Conservation (phyloP, 2,888 invertebrate genomes). For the Tenthredo mesomela region DNA sequence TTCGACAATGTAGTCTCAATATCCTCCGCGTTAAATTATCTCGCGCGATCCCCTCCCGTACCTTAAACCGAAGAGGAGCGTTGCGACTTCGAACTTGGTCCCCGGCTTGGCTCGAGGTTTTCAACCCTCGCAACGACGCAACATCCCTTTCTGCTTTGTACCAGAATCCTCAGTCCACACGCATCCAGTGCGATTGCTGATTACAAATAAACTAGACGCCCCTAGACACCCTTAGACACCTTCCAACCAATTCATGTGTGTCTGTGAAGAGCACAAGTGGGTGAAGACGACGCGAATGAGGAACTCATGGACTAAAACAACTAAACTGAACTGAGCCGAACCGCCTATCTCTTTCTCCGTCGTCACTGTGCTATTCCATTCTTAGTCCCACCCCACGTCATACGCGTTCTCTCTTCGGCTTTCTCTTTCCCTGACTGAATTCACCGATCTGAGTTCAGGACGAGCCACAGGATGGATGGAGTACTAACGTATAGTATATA, state of each 20-base stretch:
- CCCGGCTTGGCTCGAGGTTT: slow-evolving; percentile 10
- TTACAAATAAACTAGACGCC: slow-evolving; percentile 65
- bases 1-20: slow-evolving; percentile 32
- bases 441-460: slow-evolving; percentile 62
- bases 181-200: slow-evolving; percentile 64
- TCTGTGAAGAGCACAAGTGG: slow-evolving; percentile 44
- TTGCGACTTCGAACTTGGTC: not conserved
- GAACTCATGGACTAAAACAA: slow-evolving; percentile 9
- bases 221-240: slow-evolving; percentile 32
- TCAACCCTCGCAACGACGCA: slow-evolving; percentile 31
- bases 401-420: slow-evolving; percentile 29
- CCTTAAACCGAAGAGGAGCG: not conserved
- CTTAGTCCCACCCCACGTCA: not conserved
- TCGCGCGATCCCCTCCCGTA: not conserved
- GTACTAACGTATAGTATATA: slow-evolving; percentile 32
- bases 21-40: not conserved
- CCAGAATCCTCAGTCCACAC: slow-evolving; percentile 27
- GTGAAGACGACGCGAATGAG: slow-evolving; percentile 33
- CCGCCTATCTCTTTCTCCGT: slow-evolving; percentile 40
- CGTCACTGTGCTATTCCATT: slow-evolving; percentile 28
- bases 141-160: slow-evolving; percentile 16
- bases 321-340: slow-evolving; percentile 28
- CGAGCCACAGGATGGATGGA: slow-evolving; percentile 50
- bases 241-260: slow-evolving; percentile 20
- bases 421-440: slow-evolving; percentile 57